phyloP scores from a whole-genome alignment of 2,113 vertebrate genomes.

The Corythoichthys haematopterus region DNA sequence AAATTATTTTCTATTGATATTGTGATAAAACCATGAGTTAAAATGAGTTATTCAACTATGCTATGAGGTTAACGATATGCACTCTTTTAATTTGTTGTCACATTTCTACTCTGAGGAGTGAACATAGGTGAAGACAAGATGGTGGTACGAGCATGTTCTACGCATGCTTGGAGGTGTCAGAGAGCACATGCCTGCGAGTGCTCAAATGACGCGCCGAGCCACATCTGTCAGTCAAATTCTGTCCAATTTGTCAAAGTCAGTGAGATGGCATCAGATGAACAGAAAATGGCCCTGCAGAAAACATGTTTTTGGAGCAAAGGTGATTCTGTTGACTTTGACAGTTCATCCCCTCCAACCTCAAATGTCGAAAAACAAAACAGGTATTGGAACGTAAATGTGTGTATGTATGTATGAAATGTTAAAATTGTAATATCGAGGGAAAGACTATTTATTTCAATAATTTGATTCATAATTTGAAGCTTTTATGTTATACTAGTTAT shows the following conservation, averaged over 20 bases:
- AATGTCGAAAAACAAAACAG: conserved; percentile 1
- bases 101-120: background rate
- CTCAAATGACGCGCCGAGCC: conserved; percentile 36
- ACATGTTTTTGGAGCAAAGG: conserved; percentile 12
- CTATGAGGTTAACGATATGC: background rate
- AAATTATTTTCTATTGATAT: background rate
- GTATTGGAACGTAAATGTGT: no score
- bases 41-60: background rate
- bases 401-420: no score
- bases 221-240: conserved; percentile 73
- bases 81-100: background rate
- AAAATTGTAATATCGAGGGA: no score
- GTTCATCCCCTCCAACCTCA: conserved; percentile 68
- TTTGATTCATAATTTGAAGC: no score
- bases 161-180: conserved; percentile 16
- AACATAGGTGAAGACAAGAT: background rate
- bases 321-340: conserved; percentile 71
- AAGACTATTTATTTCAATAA: no score
- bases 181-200: conserved; percentile 49
- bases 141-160: background rate
- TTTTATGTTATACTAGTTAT: no score
- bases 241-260: conserved; percentile 70
- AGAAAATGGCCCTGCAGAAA: conserved; percentile 18
- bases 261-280: conserved; percentile 18
- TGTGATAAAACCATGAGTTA: background rate